These are phyloP conservation scores for Corvus hawaiiensis DNA, from an alignment of 2,113 vertebrate species.

Conservation along the genomic window DNA sequence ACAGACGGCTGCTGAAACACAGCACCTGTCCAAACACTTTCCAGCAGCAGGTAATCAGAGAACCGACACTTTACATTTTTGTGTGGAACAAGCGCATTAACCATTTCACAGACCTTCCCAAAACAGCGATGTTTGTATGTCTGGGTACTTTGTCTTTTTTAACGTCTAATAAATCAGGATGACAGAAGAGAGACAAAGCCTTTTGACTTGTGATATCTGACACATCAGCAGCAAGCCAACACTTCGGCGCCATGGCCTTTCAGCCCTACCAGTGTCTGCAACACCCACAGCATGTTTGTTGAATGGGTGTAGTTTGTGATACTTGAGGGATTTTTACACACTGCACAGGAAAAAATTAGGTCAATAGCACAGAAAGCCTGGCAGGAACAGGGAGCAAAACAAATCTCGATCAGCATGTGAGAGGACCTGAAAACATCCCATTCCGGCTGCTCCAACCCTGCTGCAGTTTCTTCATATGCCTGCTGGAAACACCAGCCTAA, in stretches of 20 bases:
- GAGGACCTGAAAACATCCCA: background rate
- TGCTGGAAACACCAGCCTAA: background rate
- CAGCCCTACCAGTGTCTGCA: background rate
- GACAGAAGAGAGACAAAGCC: conserved; percentile 26
- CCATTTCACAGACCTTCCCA: conserved; percentile 16
- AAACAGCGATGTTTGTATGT: background rate
- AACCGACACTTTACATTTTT: conserved; percentile 46
- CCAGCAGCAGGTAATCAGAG: conserved; percentile 34
- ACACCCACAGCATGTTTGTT: background rate
- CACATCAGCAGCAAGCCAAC: background rate
- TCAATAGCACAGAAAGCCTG: background rate
- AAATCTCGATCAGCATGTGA: background rate
- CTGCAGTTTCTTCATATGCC: background rate
- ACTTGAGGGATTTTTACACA: background rate
- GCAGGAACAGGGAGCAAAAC: background rate
- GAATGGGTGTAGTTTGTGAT: background rate
- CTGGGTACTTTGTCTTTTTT: conserved; percentile 32
- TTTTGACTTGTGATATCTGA: conserved; percentile 3
- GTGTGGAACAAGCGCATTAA: conserved; percentile 50
- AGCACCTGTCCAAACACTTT: conserved; percentile 60
- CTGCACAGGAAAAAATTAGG: background rate
- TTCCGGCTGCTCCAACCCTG: background rate
- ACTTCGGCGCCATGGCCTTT: background rate
- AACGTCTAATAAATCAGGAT: conserved; percentile 58
- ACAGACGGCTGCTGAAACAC: conserved; percentile 8